Conservation (phyloP, 2,888 invertebrate species). For the Ectobius pallidus region DNA sequence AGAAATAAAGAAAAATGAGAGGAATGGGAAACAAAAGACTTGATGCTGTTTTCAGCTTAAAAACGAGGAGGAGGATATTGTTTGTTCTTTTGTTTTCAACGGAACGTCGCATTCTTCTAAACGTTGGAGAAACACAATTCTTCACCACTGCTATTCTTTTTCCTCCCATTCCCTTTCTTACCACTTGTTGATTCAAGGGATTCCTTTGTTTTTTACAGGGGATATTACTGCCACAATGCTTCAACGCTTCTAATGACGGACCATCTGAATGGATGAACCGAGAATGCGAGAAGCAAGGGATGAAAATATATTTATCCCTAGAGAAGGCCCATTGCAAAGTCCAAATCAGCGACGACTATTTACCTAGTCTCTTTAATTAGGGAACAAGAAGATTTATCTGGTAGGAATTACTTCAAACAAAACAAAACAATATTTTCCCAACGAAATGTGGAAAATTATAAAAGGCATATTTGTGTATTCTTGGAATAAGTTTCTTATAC, state of each 20-base stretch:
- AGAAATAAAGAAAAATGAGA: not conserved
- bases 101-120: slow-evolving; percentile 14
- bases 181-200: slow-evolving; percentile 30
- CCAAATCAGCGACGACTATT: too few species aligned
- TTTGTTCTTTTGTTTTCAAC: slow-evolving; percentile 24
- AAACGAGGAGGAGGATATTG: not conserved
- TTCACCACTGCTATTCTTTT: too few species aligned
- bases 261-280: not conserved
- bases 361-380: too few species aligned
- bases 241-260: not conserved
- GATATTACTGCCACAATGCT: slow-evolving; percentile 1
- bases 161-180: not conserved
- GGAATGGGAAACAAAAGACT: slow-evolving; percentile 11
- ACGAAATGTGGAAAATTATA: too few species aligned
- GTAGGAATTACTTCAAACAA: too few species aligned
- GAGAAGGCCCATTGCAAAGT: not conserved
- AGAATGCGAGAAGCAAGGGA: not conserved
- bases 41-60: slow-evolving; percentile 1
- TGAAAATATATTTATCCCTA: not conserved
- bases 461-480: too few species aligned
- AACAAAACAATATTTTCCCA: too few species aligned
- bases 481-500: too few species aligned
- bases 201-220: slow-evolving; percentile 3
- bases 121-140: not conserved
- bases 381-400: too few species aligned